Evolutionary conservation across 2,797 vertebrate genomes (phyloP).

Genomic region (Chelonia mydas): DNA sequence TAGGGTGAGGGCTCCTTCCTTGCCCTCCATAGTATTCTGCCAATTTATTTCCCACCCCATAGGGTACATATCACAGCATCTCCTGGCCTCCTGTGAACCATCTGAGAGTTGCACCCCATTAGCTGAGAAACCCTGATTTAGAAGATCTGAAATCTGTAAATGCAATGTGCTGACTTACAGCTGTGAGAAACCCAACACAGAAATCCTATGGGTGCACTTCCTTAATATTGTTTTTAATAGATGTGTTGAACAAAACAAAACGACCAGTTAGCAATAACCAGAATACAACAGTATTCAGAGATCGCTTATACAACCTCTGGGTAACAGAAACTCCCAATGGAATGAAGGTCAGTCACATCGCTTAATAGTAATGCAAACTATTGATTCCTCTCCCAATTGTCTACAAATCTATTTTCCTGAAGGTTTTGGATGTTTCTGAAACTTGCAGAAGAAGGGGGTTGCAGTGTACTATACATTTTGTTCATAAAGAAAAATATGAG

Average conservation of each 20-base stretch:
- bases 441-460: neutral
- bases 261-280: neutral
- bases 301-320: neutral
- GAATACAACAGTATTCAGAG: neutral
- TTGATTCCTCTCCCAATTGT: neutral
- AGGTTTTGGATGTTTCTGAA: neutral
- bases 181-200: neutral
- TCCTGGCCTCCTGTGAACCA: neutral
- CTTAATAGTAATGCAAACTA: neutral
- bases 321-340: neutral
- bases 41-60: neutral
- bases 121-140: neutral
- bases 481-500: slow-evolving; percentile 42
- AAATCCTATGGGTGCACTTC: neutral
- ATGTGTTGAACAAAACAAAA: neutral
- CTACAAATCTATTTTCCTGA: neutral
- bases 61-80: neutral
- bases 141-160: neutral
- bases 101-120: neutral
- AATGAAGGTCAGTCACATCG: neutral
- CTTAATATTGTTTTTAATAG: neutral
- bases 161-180: neutral
- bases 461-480: neutral
- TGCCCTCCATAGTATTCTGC: neutral
- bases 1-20: neutral